Conservation (phyloP, 2,888 invertebrate species). For the Perizoma flavofasciatum region DNA sequence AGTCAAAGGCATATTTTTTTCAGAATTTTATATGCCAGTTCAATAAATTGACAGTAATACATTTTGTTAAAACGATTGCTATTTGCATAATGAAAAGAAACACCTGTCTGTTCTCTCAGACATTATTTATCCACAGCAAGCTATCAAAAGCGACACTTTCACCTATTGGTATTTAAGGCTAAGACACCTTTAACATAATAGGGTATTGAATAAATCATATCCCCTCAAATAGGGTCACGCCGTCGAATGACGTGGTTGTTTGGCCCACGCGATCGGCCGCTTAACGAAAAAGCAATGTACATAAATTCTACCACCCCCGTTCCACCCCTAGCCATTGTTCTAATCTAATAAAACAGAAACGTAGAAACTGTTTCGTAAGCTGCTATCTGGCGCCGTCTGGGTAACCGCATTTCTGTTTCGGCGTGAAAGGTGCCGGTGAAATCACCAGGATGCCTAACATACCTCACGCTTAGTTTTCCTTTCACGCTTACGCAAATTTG, state of each 20-base stretch:
- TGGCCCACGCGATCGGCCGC: slow-evolving; percentile 28
- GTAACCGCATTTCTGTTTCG: background rate
- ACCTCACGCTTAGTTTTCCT: no score
- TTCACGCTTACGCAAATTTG: no score
- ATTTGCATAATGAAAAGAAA: no score
- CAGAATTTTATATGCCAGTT: no score
- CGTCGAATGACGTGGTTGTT: slow-evolving; percentile 13
- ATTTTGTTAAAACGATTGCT: no score
- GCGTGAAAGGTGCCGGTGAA: no score
- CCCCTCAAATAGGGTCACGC: slow-evolving; percentile 5
- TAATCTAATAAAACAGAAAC: slow-evolving; percentile 23
- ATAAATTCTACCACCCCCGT: slow-evolving; percentile 22
- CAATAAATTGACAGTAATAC: no score
- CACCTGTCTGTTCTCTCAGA: no score
- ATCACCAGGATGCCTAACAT: no score
- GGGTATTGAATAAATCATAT: slow-evolving; percentile 3
- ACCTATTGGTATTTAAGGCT: slow-evolving; percentile 1
- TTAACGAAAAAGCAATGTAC: slow-evolving; percentile 20
- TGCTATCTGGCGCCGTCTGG: slow-evolving; percentile 8
- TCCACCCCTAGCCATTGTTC: slow-evolving; percentile 13
- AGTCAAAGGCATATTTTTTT: no score
- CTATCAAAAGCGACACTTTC: no score
- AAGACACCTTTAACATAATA: slow-evolving; percentile 1
- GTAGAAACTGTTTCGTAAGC: slow-evolving; percentile 6
- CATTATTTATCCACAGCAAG: no score